Evolutionary conservation across 30 jellyfish, hydroid and myxozoan genomes (phyloP).

Genomic region (Nemopilema nomurai): DNA sequence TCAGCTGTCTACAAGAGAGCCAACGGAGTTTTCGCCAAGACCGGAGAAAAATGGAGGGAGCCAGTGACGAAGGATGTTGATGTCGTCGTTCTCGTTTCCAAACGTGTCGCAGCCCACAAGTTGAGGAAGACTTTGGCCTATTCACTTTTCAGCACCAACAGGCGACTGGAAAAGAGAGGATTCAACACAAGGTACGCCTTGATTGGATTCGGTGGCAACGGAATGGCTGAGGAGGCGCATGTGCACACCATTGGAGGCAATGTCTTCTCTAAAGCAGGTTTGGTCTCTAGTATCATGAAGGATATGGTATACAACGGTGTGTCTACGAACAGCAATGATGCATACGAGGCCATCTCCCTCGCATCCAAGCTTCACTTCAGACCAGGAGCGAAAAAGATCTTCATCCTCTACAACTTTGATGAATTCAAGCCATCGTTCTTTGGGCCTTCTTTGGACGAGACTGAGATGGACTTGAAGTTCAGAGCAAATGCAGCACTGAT

Average conservation of each 20-base stretch:
- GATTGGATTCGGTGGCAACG: conserved; percentile 95
- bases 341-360: conserved; percentile 66
- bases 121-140: conserved; percentile 51
- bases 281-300: conserved; percentile 54
- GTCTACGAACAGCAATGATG: conserved; percentile 69
- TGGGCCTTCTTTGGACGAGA: conserved; percentile 86
- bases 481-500: conserved; percentile 90
- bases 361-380: conserved; percentile 89
- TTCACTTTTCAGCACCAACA: conserved; percentile 41
- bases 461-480: conserved; percentile 43
- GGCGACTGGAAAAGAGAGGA: conserved; percentile 38
- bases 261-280: conserved; percentile 55
- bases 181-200: conserved; percentile 85
- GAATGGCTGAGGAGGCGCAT: conserved; percentile 88
- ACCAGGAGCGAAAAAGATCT: conserved; percentile 88
- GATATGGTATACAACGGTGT: conserved; percentile 87
- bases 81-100: conserved; percentile 84
- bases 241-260: conserved; percentile 72
- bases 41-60: conserved; percentile 68
- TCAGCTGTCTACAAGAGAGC: conserved; percentile 39
- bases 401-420: conserved; percentile 78
- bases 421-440: conserved; percentile 55
- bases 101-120: conserved; percentile 52
- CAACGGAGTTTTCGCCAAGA: conserved; percentile 35
- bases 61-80: conserved; percentile 82